phyloP scores from a whole-genome alignment of 2,113 vertebrate species.

The Xenopus tropicalis region UCB_Xtro_10.0 CM004444.2:162384001-162384500 shows the following conservation, averaged over 20 bases:
- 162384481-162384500: slow-evolving; percentile 63
- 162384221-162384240: slow-evolving; percentile 47
- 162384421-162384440: slow-evolving; percentile 57
- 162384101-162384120: slow-evolving; percentile 34
- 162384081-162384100: background rate
- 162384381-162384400: slow-evolving; percentile 49
- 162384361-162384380: slow-evolving; percentile 48
- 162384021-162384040: slow-evolving; percentile 45
- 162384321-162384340: slow-evolving; percentile 54
- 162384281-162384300: slow-evolving; percentile 50
- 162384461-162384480: slow-evolving; percentile 74
- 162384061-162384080: slow-evolving; percentile 16
- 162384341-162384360: slow-evolving; percentile 44
- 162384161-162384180: slow-evolving; percentile 18
- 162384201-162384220: slow-evolving; percentile 49
- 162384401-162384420: slow-evolving; percentile 51
- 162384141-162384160: slow-evolving; percentile 38
- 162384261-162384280: slow-evolving; percentile 49
- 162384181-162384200: slow-evolving; percentile 30
- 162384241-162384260: slow-evolving; percentile 51
- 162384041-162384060: slow-evolving; percentile 24
- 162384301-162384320: slow-evolving; percentile 63
- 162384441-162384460: slow-evolving; percentile 87
- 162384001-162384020: slow-evolving; percentile 54
- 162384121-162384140: slow-evolving; percentile 31